Conservation (phyloP, 2,888 invertebrate species). For the Xestia c-nigrum region DNA sequence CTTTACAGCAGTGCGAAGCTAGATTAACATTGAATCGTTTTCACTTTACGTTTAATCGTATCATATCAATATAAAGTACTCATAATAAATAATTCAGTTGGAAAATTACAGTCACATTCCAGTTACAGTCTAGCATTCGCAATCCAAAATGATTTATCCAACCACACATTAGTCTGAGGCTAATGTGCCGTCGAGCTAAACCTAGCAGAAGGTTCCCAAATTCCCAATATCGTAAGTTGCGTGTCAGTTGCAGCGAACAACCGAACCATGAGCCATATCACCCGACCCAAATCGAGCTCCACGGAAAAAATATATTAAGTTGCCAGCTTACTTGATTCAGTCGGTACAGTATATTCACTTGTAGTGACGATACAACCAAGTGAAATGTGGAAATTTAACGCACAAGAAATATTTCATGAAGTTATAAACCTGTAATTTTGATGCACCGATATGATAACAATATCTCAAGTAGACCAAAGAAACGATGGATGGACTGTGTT, state of each 20-base stretch:
- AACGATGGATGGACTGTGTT: no score
- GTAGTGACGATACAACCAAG: background rate
- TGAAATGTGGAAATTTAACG: background rate
- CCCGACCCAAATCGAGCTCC: constrained; percentile 70
- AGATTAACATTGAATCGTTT: no score
- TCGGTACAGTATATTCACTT: background rate
- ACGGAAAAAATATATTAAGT: constrained; percentile 68
- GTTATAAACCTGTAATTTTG: background rate
- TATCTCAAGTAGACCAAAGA: background rate
- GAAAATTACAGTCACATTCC: constrained; percentile 4
- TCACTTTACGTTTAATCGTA: no score
- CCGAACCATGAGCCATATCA: constrained; percentile 74
- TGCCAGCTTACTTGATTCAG: constrained; percentile 54
- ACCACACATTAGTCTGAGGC: constrained; percentile 32
- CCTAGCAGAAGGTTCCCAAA: constrained; percentile 51
- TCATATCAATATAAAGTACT: background rate
- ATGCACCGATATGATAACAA: background rate
- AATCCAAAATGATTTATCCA: constrained; percentile 43
- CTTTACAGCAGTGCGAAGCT: background rate
- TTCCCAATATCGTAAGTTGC: constrained; percentile 63
- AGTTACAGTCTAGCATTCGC: constrained; percentile 12
- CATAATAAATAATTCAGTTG: background rate
- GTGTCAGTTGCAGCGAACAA: constrained; percentile 77
- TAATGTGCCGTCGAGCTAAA: constrained; percentile 56
- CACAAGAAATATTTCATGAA: background rate